Conservation (phyloP, 2,888 invertebrate genomes). For the Pelosia muscerda region DNA sequence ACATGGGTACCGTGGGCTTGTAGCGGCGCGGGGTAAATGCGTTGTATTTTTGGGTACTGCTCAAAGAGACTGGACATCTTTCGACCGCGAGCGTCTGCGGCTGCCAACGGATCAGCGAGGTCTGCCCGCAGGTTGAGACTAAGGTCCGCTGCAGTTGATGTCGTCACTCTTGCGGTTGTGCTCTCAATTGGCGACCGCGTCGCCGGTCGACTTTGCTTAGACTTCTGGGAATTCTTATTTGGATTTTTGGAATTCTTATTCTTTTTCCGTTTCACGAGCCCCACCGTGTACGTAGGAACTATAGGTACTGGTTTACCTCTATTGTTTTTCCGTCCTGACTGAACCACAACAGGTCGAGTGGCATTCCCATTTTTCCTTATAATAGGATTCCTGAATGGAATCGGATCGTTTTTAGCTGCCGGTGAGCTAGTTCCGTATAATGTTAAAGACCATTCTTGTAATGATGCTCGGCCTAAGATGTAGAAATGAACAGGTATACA, state of each 20-base stretch:
- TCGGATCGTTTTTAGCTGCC: constrained; percentile 88
- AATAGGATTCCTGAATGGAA: constrained; percentile 83
- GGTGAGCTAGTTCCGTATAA: constrained; percentile 94
- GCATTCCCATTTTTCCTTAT: constrained; percentile 77
- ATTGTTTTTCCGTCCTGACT: constrained; percentile 76
- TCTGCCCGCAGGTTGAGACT: constrained; percentile 79
- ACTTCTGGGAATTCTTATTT: constrained; percentile 81
- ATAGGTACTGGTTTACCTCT: constrained; percentile 75
- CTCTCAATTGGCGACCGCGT: constrained; percentile 85
- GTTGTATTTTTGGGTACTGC: constrained; percentile 91
- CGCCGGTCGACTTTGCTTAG: constrained; percentile 85
- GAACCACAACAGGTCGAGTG: constrained; percentile 78
- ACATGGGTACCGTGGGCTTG: constrained; percentile 80
- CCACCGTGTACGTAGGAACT: constrained; percentile 79
- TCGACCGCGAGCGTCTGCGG: constrained; percentile 78
- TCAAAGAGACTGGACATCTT: constrained; percentile 91
- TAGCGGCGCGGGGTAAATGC: constrained; percentile 90
- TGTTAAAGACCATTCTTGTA: constrained; percentile 97
- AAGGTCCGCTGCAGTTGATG: constrained; percentile 71
- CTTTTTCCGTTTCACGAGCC: constrained; percentile 84
- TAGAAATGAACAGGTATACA: constrained; percentile 46
- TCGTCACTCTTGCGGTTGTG: constrained; percentile 73
- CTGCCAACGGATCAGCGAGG: constrained; percentile 74
- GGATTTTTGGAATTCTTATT: constrained; percentile 86
- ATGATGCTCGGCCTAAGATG: constrained; percentile 92